Conservation (phyloP, 2,888 invertebrate genomes). For the Torymus texanus region DNA sequence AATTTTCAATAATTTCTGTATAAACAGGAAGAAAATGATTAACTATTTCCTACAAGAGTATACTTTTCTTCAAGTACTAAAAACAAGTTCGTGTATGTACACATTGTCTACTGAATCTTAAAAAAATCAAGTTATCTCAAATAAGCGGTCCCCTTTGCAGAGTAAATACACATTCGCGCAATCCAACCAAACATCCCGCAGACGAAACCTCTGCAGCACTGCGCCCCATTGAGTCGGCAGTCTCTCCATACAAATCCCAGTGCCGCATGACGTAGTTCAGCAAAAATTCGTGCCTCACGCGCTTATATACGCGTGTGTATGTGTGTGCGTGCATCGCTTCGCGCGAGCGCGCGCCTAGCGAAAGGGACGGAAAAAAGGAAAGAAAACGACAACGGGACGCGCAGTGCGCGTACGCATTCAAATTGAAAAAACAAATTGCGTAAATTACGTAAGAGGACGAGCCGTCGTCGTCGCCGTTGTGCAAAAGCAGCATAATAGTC, state of each 20-base stretch:
- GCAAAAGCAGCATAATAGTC: constrained; percentile 2
- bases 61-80: no score
- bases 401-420: constrained; percentile 1
- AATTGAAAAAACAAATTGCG: constrained; percentile 40
- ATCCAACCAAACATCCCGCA: background rate
- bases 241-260: no score
- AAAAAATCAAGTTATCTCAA: no score
- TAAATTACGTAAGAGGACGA: constrained; percentile 36
- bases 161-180: background rate
- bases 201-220: background rate
- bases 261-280: constrained; percentile 13
- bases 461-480: background rate
- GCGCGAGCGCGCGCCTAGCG: background rate
- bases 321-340: background rate
- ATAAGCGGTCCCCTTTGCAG: no score
- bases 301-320: no score
- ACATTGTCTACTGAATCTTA: no score
- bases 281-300: constrained; percentile 28
- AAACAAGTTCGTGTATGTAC: no score
- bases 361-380: constrained; percentile 19
- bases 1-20: no score
- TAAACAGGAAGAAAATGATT: no score
- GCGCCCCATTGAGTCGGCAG: no score
- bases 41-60: no score
- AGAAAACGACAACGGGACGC: background rate